Base-by-base conservation (phyloP, 2,113 vertebrate genomes). In the Mus musculus region DNA sequence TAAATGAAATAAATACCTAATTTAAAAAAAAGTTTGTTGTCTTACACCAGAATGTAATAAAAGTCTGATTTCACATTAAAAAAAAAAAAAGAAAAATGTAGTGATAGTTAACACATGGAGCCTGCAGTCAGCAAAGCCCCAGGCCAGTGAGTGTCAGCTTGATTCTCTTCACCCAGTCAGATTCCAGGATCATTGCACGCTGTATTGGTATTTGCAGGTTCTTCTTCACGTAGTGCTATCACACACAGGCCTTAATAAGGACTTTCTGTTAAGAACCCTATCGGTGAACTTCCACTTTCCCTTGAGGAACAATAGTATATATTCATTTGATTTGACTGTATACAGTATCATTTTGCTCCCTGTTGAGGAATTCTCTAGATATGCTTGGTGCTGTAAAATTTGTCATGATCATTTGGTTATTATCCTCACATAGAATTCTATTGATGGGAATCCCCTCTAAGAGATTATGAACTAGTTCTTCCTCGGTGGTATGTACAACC, bases 321-420 rank as follows among this genome's bases (percentile, higher is more conserved):
- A 81, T 93, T 86, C 52, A 17, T 82, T 94, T 81, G 28, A 82
- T 33, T 84, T 96, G n/a, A 94, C 42, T 7, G 39, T 46, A 65
- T 20, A 30, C 69, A 80, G 63, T 88, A 28, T 88, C 67, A 90
- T 92, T 88, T 94, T 59, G 80, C 13, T 42, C n/a, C 33, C 5
- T 16, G 11, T 4, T 82, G 10, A 59, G 24, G 20, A 26, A 59
- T 56, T 80, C 30, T 81, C 52, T 81, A 81, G 77, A 56, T 8
- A 56, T 56, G 19, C 54, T 24, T 81, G 33, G 78, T 6, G 22
- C 54, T 22, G 19, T 9, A 54, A 54, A 81, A 56, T 33, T 36
- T n/a, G 77, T 81, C 82, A 71, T 75, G 61, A 82, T 73, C 59
- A 46, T 52, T 93, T 71, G 5, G 59, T 52, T 7, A 30, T 61